Evolutionary conservation across 2,113 vertebrate genomes (phyloP), one percentile per base, ranked within the genome.

Genomic region (Chaenocephalus aceratus): DNA sequence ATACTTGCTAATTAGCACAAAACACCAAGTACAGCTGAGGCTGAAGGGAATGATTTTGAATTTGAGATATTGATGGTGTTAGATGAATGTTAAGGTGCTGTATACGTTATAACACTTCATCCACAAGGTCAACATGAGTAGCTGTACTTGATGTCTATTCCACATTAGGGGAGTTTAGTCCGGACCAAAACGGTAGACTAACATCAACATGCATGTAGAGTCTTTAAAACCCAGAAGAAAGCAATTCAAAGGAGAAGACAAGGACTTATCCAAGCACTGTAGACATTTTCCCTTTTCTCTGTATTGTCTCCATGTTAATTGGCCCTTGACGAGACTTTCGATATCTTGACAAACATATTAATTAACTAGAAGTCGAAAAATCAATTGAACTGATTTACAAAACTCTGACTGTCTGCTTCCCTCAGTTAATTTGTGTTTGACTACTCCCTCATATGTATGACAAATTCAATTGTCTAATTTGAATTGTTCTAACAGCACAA

Each of bases 381-480:
- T 86, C 48, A 83, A 67, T 89, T 79, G 44, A 54, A 62, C 53
- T 75, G 72, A 85, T 84, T 81, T 66, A 86, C 52, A 88, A 88
- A 60, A 84, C 41, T 71, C 57, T 74, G 54, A 26, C 53, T 73
- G 65, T 82, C 77, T 77, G 58, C 46, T 74, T 77, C 36, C 15
- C 61, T 72, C 72, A 53, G 66, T 82, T 85, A 66, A 80, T 87
- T 73, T 56, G 72, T 65, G 45, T 75, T 65, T 75, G 72, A 56
- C 36, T 53, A 86, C 70, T 81, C 49, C 41, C 67, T 83, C 69
- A 57, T 85, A 70, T 73, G 48, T 68, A 73, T 49, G 63, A 91
- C 77, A 82, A 90, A 92, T 92, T 89, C 91, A 86, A 92, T 80
- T 77, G 86, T 92, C 88, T 77, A 84, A 88, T 92, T 89, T 82